A percentile compares a stretch with the other conserved stretches of the same genome.
These are phyloP conservation scores for Pachycephala philippinensis DNA, from an alignment of 2,113 vertebrate species.

Conservation along the genomic window DNA sequence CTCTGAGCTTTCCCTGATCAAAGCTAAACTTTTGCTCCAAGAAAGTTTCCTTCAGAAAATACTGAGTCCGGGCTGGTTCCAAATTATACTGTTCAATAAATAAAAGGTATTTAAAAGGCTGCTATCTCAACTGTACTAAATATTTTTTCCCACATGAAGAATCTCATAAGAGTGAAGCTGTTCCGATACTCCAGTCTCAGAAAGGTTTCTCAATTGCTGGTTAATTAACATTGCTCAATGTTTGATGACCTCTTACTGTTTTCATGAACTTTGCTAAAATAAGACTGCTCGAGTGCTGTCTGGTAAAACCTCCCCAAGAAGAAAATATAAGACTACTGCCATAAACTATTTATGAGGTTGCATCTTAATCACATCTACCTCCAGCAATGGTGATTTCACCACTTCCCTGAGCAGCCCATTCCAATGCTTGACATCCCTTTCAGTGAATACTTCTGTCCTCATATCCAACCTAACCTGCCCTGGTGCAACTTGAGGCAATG, in stretches of 20 bases:
- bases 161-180: neutral
- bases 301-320: neutral
- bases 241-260: neutral
- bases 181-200: neutral
- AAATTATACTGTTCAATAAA: neutral
- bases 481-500: neutral
- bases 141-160: neutral
- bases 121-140: neutral
- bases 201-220: neutral
- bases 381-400: accelerated
- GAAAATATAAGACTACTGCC: neutral
- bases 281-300: neutral
- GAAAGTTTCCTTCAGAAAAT: neutral
- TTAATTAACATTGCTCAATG: neutral
- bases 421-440: accelerated
- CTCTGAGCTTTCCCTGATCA: neutral
- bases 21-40: neutral
- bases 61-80: neutral
- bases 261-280: neutral
- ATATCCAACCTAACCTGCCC: neutral
- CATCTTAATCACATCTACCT: neutral
- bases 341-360: neutral
- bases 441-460: neutral
- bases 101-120: neutral
- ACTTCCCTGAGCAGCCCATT: neutral